phyloP scores from a whole-genome alignment of 1,140 invertebrate species.

The Heliconius eleuchia region DNA sequence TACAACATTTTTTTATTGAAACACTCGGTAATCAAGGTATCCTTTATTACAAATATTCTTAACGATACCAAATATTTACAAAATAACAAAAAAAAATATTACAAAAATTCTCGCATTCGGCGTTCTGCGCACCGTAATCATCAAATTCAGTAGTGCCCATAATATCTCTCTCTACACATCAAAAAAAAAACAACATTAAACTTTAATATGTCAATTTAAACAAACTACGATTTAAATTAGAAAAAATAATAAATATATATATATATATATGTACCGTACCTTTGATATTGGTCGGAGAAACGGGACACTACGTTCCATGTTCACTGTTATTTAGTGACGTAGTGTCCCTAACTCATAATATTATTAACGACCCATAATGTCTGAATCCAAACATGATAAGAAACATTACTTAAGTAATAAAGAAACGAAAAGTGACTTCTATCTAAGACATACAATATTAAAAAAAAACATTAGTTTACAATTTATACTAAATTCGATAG shows the following conservation, averaged over 20 bases:
- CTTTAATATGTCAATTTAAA: conserved; percentile 49
- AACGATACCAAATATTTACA: conserved; percentile 69
- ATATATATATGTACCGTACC: not conserved
- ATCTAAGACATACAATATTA: not conserved
- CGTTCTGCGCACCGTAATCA: conserved; percentile 28
- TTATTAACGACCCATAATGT: not conserved
- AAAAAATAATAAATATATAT: conserved; percentile 27
- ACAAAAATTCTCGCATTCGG: conserved; percentile 46
- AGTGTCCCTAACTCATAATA: not conserved
- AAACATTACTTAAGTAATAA: not conserved
- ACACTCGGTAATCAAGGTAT: conserved; percentile 63
- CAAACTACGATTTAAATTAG: conserved; percentile 59
- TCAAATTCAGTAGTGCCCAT: conserved; percentile 7
- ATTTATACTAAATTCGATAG: conserved; percentile 8
- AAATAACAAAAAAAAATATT: conserved; percentile 58
- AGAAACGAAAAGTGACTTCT: conserved; percentile 6
- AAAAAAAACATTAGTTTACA: not conserved
- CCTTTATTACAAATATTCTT: conserved; percentile 69
- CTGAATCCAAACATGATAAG: not conserved
- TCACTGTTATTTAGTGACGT: not conserved
- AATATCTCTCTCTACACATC: conserved; percentile 30
- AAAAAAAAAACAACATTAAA: conserved; percentile 44
- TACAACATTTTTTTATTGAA: conserved; percentile 46
- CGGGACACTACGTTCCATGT: not conserved
- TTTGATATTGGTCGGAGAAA: not conserved